Evolutionary conservation across 1,140 invertebrate genomes (phyloP).

Genomic region (Prorops nasuta): DNA sequence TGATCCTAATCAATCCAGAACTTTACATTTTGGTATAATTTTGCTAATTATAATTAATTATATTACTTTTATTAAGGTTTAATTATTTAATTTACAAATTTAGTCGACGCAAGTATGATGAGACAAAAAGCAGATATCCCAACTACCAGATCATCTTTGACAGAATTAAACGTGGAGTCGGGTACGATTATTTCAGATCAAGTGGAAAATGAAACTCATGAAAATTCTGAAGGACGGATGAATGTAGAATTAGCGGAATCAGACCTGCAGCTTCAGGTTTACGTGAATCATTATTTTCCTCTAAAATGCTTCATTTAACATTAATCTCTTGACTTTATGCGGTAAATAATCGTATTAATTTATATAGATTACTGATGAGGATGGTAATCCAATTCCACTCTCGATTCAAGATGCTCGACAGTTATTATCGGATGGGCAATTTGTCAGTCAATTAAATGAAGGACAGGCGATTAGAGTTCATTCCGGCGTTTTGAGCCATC

Average conservation of each 20-base stretch:
- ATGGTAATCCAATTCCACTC: constrained; percentile 68
- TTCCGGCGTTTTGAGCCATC: constrained; percentile 28
- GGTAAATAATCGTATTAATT: too few species aligned
- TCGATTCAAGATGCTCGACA: constrained; percentile 65
- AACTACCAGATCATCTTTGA: constrained; percentile 20
- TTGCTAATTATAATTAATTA: constrained; percentile 1
- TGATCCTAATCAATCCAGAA: constrained; percentile 46
- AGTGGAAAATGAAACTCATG: constrained; percentile 19
- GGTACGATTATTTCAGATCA: constrained; percentile 26
- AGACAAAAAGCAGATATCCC: constrained; percentile 33
- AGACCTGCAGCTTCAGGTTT: constrained; percentile 49
- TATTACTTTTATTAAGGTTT: constrained; percentile 3
- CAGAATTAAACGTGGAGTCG: constrained; percentile 32
- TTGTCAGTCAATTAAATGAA: constrained; percentile 51
- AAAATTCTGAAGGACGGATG: constrained; percentile 28
- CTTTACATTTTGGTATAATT: constrained; percentile 46
- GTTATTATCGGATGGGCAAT: constrained; percentile 54
- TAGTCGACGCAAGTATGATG: constrained; percentile 39
- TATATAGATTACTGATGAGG: constrained; percentile 63
- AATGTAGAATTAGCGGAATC: constrained; percentile 38
- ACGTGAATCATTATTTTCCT: too few species aligned
- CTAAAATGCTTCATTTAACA: too few species aligned
- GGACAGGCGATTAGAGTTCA: constrained; percentile 49
- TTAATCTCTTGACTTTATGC: too few species aligned
- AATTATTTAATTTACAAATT: too few species aligned